These are phyloP conservation scores for Oedothorax gibbosus DNA, from an alignment of 1,140 invertebrate species.

Conservation along the genomic window DNA sequence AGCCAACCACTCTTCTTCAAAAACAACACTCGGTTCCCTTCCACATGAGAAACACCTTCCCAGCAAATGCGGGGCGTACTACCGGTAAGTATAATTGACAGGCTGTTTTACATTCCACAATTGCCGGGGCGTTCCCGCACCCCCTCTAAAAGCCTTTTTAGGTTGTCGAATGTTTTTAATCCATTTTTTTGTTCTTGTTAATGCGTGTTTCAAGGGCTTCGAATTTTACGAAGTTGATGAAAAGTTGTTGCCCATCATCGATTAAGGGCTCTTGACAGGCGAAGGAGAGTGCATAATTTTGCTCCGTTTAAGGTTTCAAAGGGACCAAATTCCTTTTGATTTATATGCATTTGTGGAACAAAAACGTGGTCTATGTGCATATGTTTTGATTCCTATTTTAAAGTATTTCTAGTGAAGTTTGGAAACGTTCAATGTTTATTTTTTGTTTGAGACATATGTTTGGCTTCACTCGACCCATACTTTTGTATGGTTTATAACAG, in stretches of 20 bases:
- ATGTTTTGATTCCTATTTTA: no score
- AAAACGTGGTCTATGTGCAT: no score
- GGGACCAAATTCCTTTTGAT: no score
- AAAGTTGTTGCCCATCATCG: not conserved
- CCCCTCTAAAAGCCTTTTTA: constrained; percentile 34
- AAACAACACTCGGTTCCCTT: not conserved
- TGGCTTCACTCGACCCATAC: no score
- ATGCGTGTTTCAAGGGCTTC: not conserved
- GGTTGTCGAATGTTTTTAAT: constrained; percentile 22
- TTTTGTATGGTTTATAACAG: no score
- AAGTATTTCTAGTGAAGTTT: no score
- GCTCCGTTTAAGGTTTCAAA: no score
- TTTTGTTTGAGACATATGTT: no score
- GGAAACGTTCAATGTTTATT: no score
- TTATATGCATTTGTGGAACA: no score
- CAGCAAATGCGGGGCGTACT: not conserved
- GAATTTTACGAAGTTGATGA: constrained; percentile 12
- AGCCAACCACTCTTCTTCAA: no score
- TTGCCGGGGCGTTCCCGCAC: not conserved
- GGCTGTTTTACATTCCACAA: constrained; percentile 59
- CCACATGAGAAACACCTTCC: not conserved
- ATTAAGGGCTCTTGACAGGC: not conserved
- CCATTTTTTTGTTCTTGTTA: not conserved
- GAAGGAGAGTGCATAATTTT: not conserved
- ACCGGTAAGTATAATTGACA: constrained; percentile 55